Conservation (phyloP, 2,797 vertebrate species). For the Protonibea diacanthus region DNA sequence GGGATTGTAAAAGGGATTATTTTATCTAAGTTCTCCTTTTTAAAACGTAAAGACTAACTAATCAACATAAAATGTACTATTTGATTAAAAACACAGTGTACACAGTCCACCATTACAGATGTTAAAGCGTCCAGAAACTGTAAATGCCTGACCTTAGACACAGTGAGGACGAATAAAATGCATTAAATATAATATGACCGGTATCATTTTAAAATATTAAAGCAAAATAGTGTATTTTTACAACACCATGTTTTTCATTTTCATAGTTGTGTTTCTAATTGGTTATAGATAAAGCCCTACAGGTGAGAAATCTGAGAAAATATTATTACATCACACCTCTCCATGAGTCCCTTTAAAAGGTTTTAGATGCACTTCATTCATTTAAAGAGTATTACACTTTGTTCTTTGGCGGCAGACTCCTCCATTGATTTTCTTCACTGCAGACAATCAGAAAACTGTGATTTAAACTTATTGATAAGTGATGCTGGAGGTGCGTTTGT, state of each 20-base stretch:
- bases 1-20: slow-evolving; percentile 19
- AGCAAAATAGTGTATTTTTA: not conserved
- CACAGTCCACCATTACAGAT: not conserved
- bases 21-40: slow-evolving; percentile 31
- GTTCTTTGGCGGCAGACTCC: slow-evolving; percentile 6
- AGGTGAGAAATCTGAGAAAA: slow-evolving; percentile 5
- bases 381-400: slow-evolving; percentile 25
- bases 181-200: not conserved
- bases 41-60: slow-evolving; percentile 31
- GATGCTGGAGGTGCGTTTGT: slow-evolving; percentile 39
- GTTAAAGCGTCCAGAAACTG: not conserved
- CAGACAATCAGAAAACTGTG: slow-evolving; percentile 28
- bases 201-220: not conserved
- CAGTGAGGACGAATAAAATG: not conserved
- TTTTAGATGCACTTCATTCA: slow-evolving; percentile 13
- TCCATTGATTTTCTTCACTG: slow-evolving; percentile 22
- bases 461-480: slow-evolving; percentile 62
- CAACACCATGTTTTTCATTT: not conserved
- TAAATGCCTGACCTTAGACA: not conserved
- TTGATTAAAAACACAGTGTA: slow-evolving; percentile 26
- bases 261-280: not conserved
- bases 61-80: slow-evolving; percentile 31
- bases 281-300: not conserved
- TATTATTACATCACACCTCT: slow-evolving; percentile 1
- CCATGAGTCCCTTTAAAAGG: not conserved